phyloP scores from a whole-genome alignment of 2,888 invertebrate genomes.

The Lasioglossum malachurum region DNA sequence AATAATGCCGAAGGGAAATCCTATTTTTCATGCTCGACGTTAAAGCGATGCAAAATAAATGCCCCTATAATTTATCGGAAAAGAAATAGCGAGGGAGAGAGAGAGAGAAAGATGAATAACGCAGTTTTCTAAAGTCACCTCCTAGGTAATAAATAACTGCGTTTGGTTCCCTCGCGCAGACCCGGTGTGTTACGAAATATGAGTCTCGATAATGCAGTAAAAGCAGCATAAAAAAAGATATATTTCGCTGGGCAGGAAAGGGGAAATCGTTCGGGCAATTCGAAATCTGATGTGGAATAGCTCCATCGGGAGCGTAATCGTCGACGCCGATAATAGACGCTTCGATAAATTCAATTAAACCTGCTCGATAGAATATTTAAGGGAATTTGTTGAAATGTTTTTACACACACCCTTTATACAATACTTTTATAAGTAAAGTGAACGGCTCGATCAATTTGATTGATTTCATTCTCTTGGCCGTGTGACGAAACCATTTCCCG shows the following conservation, averaged over 20 bases:
- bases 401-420: no score
- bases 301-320: not conserved
- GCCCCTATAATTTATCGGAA: constrained; percentile 26
- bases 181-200: constrained; percentile 27
- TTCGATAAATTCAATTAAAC: not conserved
- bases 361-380: not conserved
- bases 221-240: constrained; percentile 14
- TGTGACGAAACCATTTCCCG: not conserved
- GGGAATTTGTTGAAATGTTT: not conserved
- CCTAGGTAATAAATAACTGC: constrained; percentile 30
- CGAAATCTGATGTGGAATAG: constrained; percentile 3
- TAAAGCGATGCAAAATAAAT: constrained; percentile 37
- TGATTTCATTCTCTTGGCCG: not conserved
- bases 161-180: constrained; percentile 14
- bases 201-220: constrained; percentile 25
- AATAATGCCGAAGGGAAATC: constrained; percentile 22
- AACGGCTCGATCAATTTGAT: not conserved
- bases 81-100: not conserved
- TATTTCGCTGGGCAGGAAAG: not conserved
- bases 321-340: not conserved
- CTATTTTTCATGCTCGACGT: constrained; percentile 24
- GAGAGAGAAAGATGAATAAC: not conserved
- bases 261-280: not conserved
- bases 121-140: constrained; percentile 24
- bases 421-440: not conserved